Evolutionary conservation across 1,140 invertebrate genomes (phyloP).

Genomic region (Vanessa tameamea): DNA sequence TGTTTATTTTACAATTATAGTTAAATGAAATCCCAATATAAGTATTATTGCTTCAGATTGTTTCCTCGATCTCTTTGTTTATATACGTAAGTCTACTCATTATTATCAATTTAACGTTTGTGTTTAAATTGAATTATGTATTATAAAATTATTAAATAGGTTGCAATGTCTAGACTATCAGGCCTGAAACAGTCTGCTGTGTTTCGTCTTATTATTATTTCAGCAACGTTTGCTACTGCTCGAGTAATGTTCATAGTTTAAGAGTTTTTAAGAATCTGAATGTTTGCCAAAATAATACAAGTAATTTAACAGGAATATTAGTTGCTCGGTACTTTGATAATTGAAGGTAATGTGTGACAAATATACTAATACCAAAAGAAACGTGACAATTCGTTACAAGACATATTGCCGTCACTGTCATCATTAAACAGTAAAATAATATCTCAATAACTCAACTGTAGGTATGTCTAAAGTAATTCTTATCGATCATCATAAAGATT

Average conservation of each 20-base stretch:
- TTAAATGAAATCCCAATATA: background rate
- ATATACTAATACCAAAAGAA: no score
- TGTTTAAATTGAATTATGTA: background rate
- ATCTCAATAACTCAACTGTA: conserved; percentile 19
- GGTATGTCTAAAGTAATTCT: conserved; percentile 18
- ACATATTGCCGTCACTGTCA: conserved; percentile 7
- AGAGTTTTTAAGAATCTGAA: background rate
- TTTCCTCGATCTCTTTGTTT: background rate
- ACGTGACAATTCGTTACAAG: background rate
- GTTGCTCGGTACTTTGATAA: background rate
- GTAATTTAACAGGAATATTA: background rate
- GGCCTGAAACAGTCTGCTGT: background rate
- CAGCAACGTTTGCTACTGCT: background rate
- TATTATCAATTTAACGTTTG: no score
- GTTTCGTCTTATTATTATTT: background rate
- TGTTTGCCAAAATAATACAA: background rate
- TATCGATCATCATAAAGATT: conserved; percentile 33
- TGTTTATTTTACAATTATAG: conserved; percentile 9
- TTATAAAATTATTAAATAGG: background rate
- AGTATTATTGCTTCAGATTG: background rate
- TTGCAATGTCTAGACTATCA: background rate
- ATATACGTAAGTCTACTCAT: background rate
- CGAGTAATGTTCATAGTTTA: background rate
- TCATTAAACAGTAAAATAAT: conserved; percentile 17
- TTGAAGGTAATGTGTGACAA: background rate